Conservation (phyloP, 2,888 invertebrate species). For the Sepioteuthis lessoniana region DNA sequence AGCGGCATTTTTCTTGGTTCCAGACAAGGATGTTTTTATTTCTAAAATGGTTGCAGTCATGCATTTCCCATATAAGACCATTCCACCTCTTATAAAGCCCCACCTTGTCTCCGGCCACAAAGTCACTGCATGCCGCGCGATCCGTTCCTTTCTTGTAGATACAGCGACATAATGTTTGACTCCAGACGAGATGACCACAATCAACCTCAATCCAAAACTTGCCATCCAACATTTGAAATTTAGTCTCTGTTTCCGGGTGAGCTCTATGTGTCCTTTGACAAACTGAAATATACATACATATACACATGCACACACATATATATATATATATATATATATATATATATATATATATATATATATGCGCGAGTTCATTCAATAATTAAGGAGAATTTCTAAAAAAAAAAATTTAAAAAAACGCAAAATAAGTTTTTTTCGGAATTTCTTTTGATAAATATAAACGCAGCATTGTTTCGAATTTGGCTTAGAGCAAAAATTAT, state of each 20-base stretch:
- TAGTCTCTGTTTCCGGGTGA: not conserved
- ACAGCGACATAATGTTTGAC: not conserved
- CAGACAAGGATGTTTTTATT: not conserved
- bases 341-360: no score
- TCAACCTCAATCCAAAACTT: constrained; percentile 47
- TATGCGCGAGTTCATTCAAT: no score
- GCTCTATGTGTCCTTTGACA: constrained; percentile 42
- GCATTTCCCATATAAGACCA: not conserved
- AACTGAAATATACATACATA: not conserved
- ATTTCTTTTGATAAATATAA: no score
- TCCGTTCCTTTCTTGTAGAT: not conserved
- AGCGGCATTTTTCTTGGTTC: constrained; percentile 44
- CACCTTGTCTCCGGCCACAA: not conserved
- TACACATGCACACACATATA: no score
- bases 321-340: no score
- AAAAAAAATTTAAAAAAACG: no score
- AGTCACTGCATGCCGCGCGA: not conserved
- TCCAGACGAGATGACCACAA: constrained; percentile 45
- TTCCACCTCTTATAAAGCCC: constrained; percentile 41
- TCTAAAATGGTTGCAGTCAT: constrained; percentile 13
- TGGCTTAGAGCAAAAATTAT: no score
- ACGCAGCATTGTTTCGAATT: no score
- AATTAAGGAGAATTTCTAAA: no score
- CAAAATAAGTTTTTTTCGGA: no score
- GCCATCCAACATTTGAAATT: constrained; percentile 48